Conservation (phyloP, 2,797 vertebrate genomes). For the Crocidura indochinensis region DNA sequence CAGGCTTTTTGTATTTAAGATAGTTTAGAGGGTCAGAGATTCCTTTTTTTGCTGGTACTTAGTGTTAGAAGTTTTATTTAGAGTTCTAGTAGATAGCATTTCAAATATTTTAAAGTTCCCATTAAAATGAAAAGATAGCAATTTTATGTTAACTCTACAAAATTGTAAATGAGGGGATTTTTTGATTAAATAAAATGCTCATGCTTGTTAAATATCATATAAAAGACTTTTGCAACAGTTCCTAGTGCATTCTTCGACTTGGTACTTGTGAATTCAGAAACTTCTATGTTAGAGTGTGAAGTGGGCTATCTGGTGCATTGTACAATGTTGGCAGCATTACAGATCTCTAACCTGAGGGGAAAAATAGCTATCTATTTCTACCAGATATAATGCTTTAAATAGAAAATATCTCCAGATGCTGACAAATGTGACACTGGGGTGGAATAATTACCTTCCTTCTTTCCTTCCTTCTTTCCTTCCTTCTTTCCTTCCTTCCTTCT, state of each 20-base stretch:
- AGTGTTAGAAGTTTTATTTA: constrained; percentile 4
- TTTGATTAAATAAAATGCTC: not conserved
- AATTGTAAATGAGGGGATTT: not conserved
- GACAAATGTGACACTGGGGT: not conserved
- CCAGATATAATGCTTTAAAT: not conserved
- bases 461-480: too few relatives aligned
- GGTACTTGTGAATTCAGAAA: not conserved
- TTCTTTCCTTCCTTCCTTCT: too few relatives aligned
- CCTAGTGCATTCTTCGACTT: not conserved
- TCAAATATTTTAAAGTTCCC: constrained; percentile 55
- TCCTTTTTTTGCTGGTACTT: constrained; percentile 46
- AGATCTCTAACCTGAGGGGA: not conserved
- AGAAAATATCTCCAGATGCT: not conserved
- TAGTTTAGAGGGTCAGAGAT: constrained; percentile 16
- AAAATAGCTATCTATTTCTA: not conserved
- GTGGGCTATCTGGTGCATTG: not conserved
- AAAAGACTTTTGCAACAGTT: not conserved
- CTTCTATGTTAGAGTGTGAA: not conserved
- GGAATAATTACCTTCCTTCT: not conserved
- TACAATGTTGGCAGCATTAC: not conserved
- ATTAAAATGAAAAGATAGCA: constrained; percentile 31
- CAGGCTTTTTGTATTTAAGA: not conserved
- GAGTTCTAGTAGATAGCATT: not conserved
- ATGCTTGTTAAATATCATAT: not conserved
- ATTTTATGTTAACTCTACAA: not conserved